Base-by-base conservation (phyloP, 2,113 vertebrate species). In the Tympanuchus pallidicinctus region DNA sequence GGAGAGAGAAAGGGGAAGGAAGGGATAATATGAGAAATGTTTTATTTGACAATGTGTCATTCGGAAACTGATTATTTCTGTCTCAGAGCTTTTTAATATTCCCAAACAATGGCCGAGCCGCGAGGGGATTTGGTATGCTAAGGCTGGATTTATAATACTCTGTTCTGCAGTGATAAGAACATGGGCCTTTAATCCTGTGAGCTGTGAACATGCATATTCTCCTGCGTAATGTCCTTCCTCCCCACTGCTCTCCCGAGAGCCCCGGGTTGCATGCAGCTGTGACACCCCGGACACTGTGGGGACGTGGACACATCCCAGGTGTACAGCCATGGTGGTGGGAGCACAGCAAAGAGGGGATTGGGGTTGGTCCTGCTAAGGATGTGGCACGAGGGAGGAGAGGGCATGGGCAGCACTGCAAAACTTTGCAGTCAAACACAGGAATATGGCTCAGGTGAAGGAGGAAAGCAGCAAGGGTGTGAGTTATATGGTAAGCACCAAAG, bases 161-260 rank as follows among this genome's bases (percentile, higher is more conserved):
- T 98, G 98, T 97, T 98, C 96, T 96, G 97, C 93, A 92, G 97
- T 90, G 98, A 98, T 98, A 98, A 98, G 97, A 98, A 98, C 97
- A 98, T 0, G 24, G 98, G 97, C 96, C 97, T 98, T 97, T 98
- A 98, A 98, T 98, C 97, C 98, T 97, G 97, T 75, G 96, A 97
- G 97, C 97, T 97, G 98, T 98, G 97, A 98, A 97, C 97, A 97
- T 97, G 97, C 98, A 98, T 98, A 98, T 98, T 97, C 97, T 97
- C 94, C 94, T 57, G 18, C 90, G 86, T 98, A 98, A 98, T 97
- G 97, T 89, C 97, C 97, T 97, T 91, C 97, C 97, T 97, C 96
- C 95, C 94, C 10, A 4, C 71, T n/a, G 59, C 0, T 40, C 85
- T 96, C 91, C 92, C 19, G 3, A 13, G 20, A 93, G 93, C 92